These are phyloP conservation scores for Colletes gigas DNA, from an alignment of 1,140 invertebrate genomes.

Conservation along the genomic window DNA sequence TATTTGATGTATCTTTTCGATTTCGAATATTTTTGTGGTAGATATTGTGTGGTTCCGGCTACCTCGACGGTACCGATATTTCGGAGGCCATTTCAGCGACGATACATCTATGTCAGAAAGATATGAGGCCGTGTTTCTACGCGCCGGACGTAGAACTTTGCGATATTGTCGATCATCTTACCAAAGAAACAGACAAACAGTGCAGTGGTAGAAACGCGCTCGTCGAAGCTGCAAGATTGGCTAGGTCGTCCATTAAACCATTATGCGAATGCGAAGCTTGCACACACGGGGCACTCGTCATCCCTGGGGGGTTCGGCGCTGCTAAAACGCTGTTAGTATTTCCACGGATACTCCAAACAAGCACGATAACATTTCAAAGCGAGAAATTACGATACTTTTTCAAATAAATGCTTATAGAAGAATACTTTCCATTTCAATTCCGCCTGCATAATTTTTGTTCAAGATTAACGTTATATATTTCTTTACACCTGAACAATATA, in stretches of 20 bases:
- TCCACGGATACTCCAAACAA: neutral
- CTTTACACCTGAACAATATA: no score
- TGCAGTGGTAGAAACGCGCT: slow-evolving; percentile 81
- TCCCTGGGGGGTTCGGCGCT: slow-evolving; percentile 85
- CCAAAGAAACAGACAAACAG: slow-evolving; percentile 67
- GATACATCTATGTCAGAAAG: slow-evolving; percentile 81
- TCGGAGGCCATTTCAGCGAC: slow-evolving; percentile 83
- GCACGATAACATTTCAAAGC: no score
- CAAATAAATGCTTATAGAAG: no score
- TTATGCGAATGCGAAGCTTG: slow-evolving; percentile 78
- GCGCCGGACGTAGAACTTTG: slow-evolving; percentile 82
- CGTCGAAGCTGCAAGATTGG: slow-evolving; percentile 83
- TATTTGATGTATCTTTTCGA: no score
- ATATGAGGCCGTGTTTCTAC: slow-evolving; percentile 81
- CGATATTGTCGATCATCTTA: slow-evolving; percentile 83
- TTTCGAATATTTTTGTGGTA: slow-evolving; percentile 19
- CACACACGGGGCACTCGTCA: slow-evolving; percentile 81
- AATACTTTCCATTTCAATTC: no score
- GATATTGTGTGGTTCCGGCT: slow-evolving; percentile 84
- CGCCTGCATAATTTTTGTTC: no score
- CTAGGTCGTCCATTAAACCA: slow-evolving; percentile 80
- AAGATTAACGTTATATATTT: no score
- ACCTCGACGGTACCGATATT: slow-evolving; percentile 84
- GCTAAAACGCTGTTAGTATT: slow-evolving; percentile 84
- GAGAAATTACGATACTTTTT: no score